phyloP scores from a whole-genome alignment of 2,888 invertebrate species.

The Agrotis ipsilon region DNA sequence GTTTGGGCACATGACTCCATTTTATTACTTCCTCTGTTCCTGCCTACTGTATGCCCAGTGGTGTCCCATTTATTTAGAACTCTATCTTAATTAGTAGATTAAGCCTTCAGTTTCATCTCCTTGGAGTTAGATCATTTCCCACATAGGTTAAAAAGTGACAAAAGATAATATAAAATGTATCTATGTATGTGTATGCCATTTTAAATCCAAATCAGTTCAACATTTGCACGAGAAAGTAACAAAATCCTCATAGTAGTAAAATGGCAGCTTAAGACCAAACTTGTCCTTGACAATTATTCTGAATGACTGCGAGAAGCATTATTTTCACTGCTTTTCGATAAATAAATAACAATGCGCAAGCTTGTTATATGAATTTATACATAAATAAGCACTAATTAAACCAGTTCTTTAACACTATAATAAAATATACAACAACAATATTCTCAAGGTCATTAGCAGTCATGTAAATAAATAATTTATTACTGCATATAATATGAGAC shows the following conservation, averaged over 20 bases:
- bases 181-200: too few species aligned
- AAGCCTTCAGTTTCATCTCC: too few species aligned
- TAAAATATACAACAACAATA: slow-evolving; percentile 41
- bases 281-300: background rate
- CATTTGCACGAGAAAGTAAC: too few species aligned
- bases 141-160: too few species aligned
- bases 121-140: too few species aligned
- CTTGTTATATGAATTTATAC: slow-evolving; percentile 23
- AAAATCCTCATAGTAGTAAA: too few species aligned
- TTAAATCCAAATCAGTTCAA: too few species aligned
- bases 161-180: too few species aligned
- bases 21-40: background rate
- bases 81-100: too few species aligned
- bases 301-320: background rate
- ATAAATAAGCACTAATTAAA: slow-evolving; percentile 38
- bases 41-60: background rate
- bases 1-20: background rate
- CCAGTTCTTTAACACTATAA: slow-evolving; percentile 32
- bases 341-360: background rate
- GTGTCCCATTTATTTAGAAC: too few species aligned
- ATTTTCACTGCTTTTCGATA: background rate
- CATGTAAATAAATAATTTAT: slow-evolving; percentile 27
- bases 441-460: slow-evolving; percentile 32
- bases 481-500: slow-evolving; percentile 13
- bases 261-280: too few species aligned